Evolutionary conservation across 2,888 invertebrate species (phyloP), one percentile per base, ranked within the genome.

Genomic region (Xylota segnis): DNA sequence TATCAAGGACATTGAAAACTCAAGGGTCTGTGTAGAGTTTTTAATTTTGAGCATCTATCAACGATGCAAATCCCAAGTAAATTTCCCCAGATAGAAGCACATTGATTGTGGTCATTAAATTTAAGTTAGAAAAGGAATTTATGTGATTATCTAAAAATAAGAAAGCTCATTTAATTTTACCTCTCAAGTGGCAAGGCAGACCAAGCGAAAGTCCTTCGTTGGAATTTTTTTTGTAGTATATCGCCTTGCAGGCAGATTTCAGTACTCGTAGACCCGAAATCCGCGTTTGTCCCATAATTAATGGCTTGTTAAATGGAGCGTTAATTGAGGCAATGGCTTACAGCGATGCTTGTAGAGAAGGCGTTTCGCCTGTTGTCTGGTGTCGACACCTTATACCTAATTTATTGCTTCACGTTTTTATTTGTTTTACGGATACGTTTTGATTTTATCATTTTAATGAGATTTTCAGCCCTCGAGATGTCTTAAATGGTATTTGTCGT

Each of bases 401-500:
- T 70, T 70, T 70, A 70, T 70, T 70, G 68, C 56, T 56, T 37
- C 40, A 54, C 43, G 68, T 70, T 70, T 68, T 68, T 68, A 68
- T 56, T 70, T 70, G 68, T 70, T 56, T 56, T 54, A 70, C 43
- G 68, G 54, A 70, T 70, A 70, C 68, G 43, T 56, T 70, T 70
- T 54, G 68, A 70, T 70, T 70, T 70, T 70, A 70, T 70, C 68
- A 56, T 70, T 70, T 70, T 56, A 70, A 70, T 70, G 54, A 70
- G 68, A 58, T 70, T 70, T 54, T 70, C 32, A 70, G 54, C 29
- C 43, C 18, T 40, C 54, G 40, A 27, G 27, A 40, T 52, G 66
- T 14, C 37, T 32, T 37, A 23, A 47, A 47, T 9, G 47, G 47
- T 47, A 10, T 18, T n/a, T 47, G 43, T 47, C n/a, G 40, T 40